Base-by-base conservation (phyloP, 1,140 invertebrate species). In the Pissodes strobi region DNA sequence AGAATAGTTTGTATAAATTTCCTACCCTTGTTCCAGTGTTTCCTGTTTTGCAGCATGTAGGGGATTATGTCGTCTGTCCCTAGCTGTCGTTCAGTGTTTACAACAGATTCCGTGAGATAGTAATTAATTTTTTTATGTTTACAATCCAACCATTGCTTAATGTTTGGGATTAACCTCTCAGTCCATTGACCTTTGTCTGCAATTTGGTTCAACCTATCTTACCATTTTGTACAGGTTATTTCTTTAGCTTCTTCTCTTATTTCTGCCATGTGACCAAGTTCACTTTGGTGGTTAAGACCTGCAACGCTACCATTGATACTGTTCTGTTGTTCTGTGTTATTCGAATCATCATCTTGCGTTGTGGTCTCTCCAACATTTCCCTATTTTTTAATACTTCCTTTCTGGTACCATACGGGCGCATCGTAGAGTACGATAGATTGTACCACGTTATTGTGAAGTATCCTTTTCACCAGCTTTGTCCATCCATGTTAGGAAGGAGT, bases 401-500 rank as follows among this genome's bases (percentile, higher is more conserved):
- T 43, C 9, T 17, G 25, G 1, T 49, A 12, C 45, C 62, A 64
- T 17, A 64, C 34, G 2, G 41, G 13, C 9, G 49, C 22, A 1
- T 49, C 58, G 10, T 63, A 63, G 3, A 46, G 25, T 13, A 51
- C 9, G 12, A 38, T 51, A 8, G 41, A 38, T 15, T 55, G 58
- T 9, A 38, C n/a, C 13, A 41, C 58, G 10, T 9, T 17, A 45
- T 48, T 23, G 21, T 25, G 23, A 0, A 61, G 15, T 13, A 1
- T 23, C n/a, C n/a, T n/a, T n/a, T n/a, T n/a, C n/a, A n/a, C n/a
- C n/a, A n/a, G n/a, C n/a, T n/a, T n/a, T 59, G 65, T 9, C 51
- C 68, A 5, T 49, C 53, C 10, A 64, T 22, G 39, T 67, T 52
- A 5, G 57, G 37, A 25, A 61, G 12, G n/a, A 56, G 23, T 10